A percentile compares a stretch with the other conserved stretches of the same genome.
phyloP scores from a whole-genome alignment of 2,113 vertebrate genomes.

The Tenrec ecaudatus region DNA sequence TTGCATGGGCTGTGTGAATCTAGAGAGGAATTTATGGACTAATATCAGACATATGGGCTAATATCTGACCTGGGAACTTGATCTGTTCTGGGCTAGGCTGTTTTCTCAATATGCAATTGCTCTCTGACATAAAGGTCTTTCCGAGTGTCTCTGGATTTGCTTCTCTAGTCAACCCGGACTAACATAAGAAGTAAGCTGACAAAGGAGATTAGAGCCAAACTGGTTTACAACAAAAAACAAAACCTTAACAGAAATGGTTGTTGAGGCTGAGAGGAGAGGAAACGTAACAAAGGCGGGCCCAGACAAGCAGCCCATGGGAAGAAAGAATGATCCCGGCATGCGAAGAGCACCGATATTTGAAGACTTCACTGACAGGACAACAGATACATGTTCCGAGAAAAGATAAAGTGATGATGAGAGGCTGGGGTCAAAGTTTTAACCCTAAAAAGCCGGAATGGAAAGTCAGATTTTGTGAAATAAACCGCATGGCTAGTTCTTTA shows the following conservation, averaged over 20 bases:
- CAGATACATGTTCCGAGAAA: background rate
- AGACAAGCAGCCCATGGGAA: background rate
- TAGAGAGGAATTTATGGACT: too few species aligned
- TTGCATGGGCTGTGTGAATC: too few species aligned
- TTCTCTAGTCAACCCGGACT: too few species aligned
- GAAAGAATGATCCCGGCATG: background rate
- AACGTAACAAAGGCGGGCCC: background rate
- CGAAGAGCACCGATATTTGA: background rate
- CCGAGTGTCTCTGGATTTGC: too few species aligned
- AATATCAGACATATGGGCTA: too few species aligned
- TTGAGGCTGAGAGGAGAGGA: background rate
- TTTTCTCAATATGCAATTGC: too few species aligned
- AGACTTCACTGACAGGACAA: background rate
- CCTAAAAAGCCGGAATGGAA: background rate
- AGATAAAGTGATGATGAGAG: background rate
- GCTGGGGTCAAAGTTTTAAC: background rate
- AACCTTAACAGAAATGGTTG: background rate
- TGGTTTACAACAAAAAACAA: background rate
- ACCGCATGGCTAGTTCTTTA: background rate
- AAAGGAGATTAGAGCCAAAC: background rate
- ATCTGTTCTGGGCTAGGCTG: too few species aligned
- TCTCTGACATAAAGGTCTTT: too few species aligned
- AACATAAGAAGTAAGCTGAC: background rate
- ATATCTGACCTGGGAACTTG: too few species aligned
- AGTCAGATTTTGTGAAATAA: background rate